Conservation (phyloP, 2,113 vertebrate genomes). For the Pseudolaguvia tuberculata region DNA sequence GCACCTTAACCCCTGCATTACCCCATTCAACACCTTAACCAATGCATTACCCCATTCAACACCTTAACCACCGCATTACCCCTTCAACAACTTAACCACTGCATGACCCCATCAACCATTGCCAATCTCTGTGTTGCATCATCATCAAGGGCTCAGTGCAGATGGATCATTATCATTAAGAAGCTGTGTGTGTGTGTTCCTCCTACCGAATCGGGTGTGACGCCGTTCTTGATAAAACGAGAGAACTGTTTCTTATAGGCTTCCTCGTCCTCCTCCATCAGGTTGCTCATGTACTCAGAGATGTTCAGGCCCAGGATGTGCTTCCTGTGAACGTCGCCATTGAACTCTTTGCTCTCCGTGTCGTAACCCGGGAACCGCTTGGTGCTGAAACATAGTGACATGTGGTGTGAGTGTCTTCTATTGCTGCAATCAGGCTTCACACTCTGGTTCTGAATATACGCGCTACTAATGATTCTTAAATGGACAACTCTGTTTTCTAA, state of each 20-base stretch:
- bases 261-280: constrained; percentile 96
- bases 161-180: constrained; percentile 60
- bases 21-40: too few species aligned
- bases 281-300: constrained; percentile 91
- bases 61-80: too few species aligned
- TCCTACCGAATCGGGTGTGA: constrained; percentile 81
- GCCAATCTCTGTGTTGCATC: constrained; percentile 61
- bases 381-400: constrained; percentile 70
- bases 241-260: constrained; percentile 97
- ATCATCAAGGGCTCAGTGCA: constrained; percentile 63
- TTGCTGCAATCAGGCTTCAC: neutral
- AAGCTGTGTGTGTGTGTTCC: constrained; percentile 21
- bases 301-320: constrained; percentile 96
- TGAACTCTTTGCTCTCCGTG: constrained; percentile 94
- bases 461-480: too few species aligned
- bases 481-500: too few species aligned
- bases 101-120: too few species aligned
- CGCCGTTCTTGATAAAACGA: constrained; percentile 91
- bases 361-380: constrained; percentile 98
- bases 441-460: too few species aligned
- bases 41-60: too few species aligned
- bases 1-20: too few species aligned
- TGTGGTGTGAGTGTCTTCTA: too few species aligned
- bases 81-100: too few species aligned
- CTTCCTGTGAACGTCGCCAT: constrained; percentile 93